Conservation (phyloP, 2,113 vertebrate species). For the Progne subis region DNA sequence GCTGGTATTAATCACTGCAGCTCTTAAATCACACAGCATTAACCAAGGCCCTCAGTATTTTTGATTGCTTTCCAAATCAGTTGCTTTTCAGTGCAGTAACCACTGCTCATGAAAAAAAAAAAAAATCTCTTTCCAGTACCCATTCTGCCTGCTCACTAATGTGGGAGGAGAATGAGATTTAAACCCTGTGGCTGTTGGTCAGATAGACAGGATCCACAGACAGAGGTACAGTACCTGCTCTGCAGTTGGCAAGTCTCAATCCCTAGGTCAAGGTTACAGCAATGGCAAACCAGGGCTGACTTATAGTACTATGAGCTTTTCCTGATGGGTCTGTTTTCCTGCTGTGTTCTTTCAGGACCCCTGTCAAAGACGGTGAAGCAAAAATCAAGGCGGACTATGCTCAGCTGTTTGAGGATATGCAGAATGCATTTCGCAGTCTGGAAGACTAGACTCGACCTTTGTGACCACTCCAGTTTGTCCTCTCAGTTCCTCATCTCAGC, state of each 20-base stretch:
- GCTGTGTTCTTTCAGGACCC: conserved; percentile 83
- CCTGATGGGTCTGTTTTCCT: not conserved
- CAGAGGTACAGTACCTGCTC: not conserved
- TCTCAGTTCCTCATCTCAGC: conserved; percentile 74
- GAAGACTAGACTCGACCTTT: conserved; percentile 83
- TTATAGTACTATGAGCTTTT: not conserved
- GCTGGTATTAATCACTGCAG: not conserved
- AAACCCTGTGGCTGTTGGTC: not conserved
- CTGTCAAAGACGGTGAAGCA: conserved; percentile 90
- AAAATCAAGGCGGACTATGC: conserved; percentile 94
- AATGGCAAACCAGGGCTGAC: not conserved
- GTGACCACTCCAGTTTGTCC: conserved; percentile 50
- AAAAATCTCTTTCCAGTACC: not conserved
- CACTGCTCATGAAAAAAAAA: not conserved
- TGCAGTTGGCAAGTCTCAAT: not conserved
- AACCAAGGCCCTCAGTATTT: not conserved
- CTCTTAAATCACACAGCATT: not conserved
- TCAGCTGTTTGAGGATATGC: conserved; percentile 96
- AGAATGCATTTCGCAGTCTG: conserved; percentile 94
- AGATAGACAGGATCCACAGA: not conserved
- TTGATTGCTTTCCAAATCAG: not conserved
- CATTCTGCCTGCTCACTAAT: not conserved
- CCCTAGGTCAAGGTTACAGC: not conserved
- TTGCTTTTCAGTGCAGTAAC: not conserved
- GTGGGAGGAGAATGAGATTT: not conserved